A percentile compares a stretch with the other conserved stretches of the same genome.
These are phyloP conservation scores for Asbolus verrucosus DNA, from an alignment of 1,140 invertebrate species.

Conservation along the genomic window DNA sequence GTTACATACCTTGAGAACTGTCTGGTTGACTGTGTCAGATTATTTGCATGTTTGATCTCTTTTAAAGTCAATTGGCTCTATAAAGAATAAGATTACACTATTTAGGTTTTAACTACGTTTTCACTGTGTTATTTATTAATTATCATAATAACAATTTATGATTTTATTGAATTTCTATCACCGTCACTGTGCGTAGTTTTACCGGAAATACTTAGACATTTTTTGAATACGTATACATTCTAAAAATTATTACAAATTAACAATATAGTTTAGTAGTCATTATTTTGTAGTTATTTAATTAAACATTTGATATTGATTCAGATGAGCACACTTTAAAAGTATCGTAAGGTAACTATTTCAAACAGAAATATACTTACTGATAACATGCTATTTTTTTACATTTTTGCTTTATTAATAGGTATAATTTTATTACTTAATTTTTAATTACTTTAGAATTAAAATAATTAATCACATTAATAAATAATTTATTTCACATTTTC, in stretches of 20 bases:
- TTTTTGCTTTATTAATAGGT: neutral
- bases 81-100: neutral
- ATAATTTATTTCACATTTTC: neutral
- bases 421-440: neutral
- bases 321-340: too few species aligned
- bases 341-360: too few species aligned
- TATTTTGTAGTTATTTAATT: too few species aligned
- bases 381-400: too few species aligned
- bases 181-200: too few species aligned
- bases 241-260: too few species aligned
- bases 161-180: slow-evolving; percentile 1
- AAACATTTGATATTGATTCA: too few species aligned
- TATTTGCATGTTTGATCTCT: slow-evolving; percentile 13
- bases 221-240: too few species aligned
- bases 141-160: neutral
- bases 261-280: too few species aligned
- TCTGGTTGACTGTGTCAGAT: neutral
- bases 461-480: neutral
- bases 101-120: slow-evolving; percentile 17
- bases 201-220: too few species aligned
- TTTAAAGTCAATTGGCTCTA: slow-evolving; percentile 9
- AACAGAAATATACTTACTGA: too few species aligned
- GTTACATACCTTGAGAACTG: slow-evolving; percentile 36
- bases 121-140: slow-evolving; percentile 9
- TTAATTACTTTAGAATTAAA: neutral